A percentile compares a stretch with the other conserved stretches of the same genome.
These are phyloP conservation scores for Anthophora plumipes DNA, from an alignment of 2,888 invertebrate genomes.

Conservation along the genomic window DNA sequence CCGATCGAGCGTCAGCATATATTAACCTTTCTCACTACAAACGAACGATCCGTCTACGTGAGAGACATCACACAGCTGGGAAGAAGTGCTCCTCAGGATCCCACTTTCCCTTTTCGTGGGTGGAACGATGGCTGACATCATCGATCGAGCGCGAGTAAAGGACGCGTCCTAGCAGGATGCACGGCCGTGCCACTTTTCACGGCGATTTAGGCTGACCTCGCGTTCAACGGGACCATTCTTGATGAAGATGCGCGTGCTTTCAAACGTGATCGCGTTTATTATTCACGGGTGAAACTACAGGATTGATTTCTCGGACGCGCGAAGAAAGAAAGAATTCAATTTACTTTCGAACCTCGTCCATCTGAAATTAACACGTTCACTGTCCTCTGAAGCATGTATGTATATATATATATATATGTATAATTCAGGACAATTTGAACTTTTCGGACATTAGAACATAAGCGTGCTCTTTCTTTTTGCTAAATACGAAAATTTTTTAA, in stretches of 20 bases:
- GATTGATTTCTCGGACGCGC: constrained; percentile 42
- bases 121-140: constrained; percentile 67
- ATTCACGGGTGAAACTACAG: constrained; percentile 50
- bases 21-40: constrained; percentile 70
- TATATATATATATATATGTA: too few relatives aligned
- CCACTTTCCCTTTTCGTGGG: constrained; percentile 73
- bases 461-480: too few relatives aligned
- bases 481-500: too few relatives aligned
- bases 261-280: constrained; percentile 15
- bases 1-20: constrained; percentile 68
- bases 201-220: constrained; percentile 6
- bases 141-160: constrained; percentile 49
- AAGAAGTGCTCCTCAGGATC: constrained; percentile 40
- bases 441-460: too few relatives aligned
- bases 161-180: constrained; percentile 36
- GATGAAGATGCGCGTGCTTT: not conserved
- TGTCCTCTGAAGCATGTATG: too few relatives aligned
- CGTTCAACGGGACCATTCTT: not conserved
- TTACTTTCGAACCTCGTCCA: not conserved
- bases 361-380: not conserved
- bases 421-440: too few relatives aligned
- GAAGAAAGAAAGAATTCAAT: constrained; percentile 12
- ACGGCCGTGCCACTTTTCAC: constrained; percentile 57
- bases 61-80: not conserved
- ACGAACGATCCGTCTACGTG: not conserved